A percentile compares a stretch with the other conserved stretches of the same genome.
Evolutionary conservation across 2,113 vertebrate species (phyloP).

Genomic region (Phocoena sinus): DNA sequence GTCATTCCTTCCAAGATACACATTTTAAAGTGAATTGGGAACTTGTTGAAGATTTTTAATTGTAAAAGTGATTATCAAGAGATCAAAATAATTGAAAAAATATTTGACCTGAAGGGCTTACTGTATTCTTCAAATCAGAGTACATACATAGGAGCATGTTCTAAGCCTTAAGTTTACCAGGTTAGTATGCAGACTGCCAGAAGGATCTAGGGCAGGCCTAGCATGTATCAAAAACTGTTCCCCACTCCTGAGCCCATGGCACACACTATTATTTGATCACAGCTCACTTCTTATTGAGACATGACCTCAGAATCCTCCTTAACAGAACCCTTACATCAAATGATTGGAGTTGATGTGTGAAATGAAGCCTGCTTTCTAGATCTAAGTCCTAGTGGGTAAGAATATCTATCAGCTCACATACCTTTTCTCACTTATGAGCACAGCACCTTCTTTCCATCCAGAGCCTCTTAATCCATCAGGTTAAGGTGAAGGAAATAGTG

Average conservation of each 20-base stretch:
- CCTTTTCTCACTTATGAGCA: neutral
- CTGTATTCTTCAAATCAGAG: neutral
- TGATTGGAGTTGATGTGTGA: neutral
- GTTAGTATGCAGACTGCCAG: neutral
- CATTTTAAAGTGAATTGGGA: neutral
- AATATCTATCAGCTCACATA: neutral
- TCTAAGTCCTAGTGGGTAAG: neutral
- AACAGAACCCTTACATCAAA: neutral
- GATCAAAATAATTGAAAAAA: neutral
- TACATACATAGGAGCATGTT: neutral
- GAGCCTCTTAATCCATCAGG: neutral
- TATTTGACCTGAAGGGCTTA: neutral
- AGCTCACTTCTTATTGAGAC: neutral
- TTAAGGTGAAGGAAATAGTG: neutral
- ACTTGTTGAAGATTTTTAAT: conserved; percentile 17
- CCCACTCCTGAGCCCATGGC: neutral
- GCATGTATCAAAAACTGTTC: neutral
- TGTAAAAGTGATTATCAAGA: neutral
- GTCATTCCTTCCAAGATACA: neutral
- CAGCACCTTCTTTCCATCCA: neutral
- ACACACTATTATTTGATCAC: neutral
- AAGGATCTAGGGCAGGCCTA: neutral
- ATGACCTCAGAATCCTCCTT: neutral
- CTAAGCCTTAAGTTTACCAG: neutral
- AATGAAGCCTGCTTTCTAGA: neutral